phyloP scores from a whole-genome alignment of 2,888 invertebrate species.

The Petrophora chlorosata region DNA sequence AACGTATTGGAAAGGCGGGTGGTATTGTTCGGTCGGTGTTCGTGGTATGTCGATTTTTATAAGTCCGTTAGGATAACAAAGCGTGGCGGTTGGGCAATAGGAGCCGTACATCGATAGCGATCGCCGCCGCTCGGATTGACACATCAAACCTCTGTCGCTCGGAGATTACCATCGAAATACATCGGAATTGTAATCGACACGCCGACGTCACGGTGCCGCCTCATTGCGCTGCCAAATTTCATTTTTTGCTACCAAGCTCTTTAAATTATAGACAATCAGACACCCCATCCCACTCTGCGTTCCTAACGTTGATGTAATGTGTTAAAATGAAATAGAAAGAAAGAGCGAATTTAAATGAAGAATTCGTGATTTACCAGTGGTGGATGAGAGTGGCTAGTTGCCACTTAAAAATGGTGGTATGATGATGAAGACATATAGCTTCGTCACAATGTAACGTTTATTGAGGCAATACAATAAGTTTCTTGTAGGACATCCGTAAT shows the following conservation, averaged over 20 bases:
- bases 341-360: too few species aligned
- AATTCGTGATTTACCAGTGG: too few species aligned
- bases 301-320: too few species aligned
- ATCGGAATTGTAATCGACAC: conserved; percentile 73
- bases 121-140: conserved; percentile 74
- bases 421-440: too few species aligned
- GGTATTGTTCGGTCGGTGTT: conserved; percentile 58
- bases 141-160: conserved; percentile 74
- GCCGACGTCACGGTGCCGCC: conserved; percentile 63
- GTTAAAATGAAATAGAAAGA: too few species aligned
- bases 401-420: too few species aligned
- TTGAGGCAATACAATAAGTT: too few species aligned
- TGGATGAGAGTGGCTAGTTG: too few species aligned
- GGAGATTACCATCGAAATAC: conserved; percentile 74
- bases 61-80: conserved; percentile 79
- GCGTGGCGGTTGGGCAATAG: conserved; percentile 78
- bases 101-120: conserved; percentile 73
- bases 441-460: too few species aligned
- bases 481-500: too few species aligned
- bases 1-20: conserved; percentile 43
- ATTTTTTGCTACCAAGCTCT: conserved; percentile 37
- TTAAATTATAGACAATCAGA: conserved; percentile 21
- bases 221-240: conserved; percentile 63
- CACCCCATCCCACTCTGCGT: too few species aligned
- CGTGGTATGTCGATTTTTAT: conserved; percentile 67